Evolutionary conservation across 2,888 invertebrate species (phyloP).

Genomic region (Spisula subtruncata): DNA sequence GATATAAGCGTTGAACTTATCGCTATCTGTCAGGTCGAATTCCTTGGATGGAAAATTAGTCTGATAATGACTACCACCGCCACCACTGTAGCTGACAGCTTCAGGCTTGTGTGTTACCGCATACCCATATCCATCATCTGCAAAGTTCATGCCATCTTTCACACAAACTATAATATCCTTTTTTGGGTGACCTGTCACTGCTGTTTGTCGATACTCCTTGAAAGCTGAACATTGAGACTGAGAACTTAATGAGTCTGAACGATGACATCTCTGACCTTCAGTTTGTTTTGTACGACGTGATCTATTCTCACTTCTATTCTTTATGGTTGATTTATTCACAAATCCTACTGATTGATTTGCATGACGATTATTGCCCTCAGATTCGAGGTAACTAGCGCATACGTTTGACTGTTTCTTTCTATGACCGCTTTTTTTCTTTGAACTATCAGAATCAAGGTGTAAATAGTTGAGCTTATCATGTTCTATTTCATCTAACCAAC

Average conservation of each 20-base stretch:
- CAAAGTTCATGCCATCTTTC: constrained; percentile 66
- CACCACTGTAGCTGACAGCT: not conserved
- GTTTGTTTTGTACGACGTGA: not conserved
- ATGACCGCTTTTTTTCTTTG: constrained; percentile 40
- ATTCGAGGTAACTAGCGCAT: constrained; percentile 25
- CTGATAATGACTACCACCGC: not conserved
- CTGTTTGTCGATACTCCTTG: constrained; percentile 35
- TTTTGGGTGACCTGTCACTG: not conserved
- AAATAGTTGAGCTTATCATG: constrained; percentile 51
- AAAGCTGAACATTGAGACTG: constrained; percentile 36
- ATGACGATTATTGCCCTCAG: constrained; percentile 39
- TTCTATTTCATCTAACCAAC: constrained; percentile 26
- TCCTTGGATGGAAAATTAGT: constrained; percentile 38
- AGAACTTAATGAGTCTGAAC: constrained; percentile 33
- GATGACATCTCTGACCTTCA: constrained; percentile 12
- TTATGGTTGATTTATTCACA: not conserved
- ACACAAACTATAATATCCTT: constrained; percentile 56
- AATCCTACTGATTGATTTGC: constrained; percentile 11
- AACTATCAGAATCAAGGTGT: constrained; percentile 52
- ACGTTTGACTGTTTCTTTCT: constrained; percentile 17
- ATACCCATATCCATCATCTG: constrained; percentile 30
- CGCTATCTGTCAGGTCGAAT: not conserved
- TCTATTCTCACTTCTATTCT: not conserved
- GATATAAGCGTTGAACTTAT: constrained; percentile 54
- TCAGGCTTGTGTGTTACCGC: not conserved